phyloP scores from a whole-genome alignment of 2,113 vertebrate species.

The Gnathonemus longibarbis region DNA sequence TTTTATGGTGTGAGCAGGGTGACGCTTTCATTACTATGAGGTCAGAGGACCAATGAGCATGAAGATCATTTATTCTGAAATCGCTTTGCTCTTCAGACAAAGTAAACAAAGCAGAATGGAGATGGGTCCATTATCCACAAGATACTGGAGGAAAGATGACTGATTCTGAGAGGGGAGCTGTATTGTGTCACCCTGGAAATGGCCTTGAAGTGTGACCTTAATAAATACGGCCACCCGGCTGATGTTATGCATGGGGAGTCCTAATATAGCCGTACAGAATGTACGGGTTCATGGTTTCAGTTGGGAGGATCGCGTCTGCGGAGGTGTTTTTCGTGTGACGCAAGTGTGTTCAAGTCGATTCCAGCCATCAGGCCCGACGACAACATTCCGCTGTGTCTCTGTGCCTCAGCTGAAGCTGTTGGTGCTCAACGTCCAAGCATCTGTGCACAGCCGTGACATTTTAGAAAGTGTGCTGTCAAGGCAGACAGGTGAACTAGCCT shows the following conservation, averaged over 20 bases:
- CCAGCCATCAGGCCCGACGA: neutral
- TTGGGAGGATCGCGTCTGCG: neutral
- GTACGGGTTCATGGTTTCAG: conserved; percentile 5
- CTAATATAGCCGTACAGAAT: conserved; percentile 33
- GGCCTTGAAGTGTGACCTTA: conserved; percentile 29
- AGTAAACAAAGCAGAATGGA: conserved; percentile 7
- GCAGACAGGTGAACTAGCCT: neutral
- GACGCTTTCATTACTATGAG: neutral
- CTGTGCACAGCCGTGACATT: neutral
- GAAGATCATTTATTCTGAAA: conserved; percentile 1
- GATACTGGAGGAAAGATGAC: conserved; percentile 7
- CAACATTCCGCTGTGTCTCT: neutral
- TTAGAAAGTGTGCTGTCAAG: neutral
- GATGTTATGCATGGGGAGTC: conserved; percentile 31
- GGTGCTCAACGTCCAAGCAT: no score
- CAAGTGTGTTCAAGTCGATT: neutral
- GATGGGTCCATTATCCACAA: neutral
- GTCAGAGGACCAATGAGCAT: neutral
- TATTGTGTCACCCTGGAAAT: conserved; percentile 34
- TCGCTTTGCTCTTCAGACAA: neutral
- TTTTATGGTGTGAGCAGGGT: neutral
- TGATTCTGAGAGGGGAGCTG: neutral
- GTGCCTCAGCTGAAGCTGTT: neutral
- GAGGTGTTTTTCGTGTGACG: neutral
- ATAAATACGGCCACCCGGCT: conserved; percentile 29